phyloP scores from a whole-genome alignment of 2,888 invertebrate species.

The Drosophila barbarae region DNA sequence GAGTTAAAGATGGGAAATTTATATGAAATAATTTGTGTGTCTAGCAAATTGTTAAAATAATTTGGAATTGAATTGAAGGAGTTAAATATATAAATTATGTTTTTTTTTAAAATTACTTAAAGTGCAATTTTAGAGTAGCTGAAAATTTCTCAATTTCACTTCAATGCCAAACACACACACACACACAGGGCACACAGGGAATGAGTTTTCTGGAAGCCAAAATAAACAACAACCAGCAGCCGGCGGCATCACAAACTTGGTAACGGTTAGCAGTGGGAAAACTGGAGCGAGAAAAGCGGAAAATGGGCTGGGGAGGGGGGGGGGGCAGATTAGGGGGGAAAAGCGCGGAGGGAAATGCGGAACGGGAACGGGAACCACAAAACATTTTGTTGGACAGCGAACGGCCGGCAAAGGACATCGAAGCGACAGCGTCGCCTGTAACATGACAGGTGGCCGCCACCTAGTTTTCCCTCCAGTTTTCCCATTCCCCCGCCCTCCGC shows the following conservation, averaged over 20 bases:
- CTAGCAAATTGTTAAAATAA: neutral
- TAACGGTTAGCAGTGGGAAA: conserved; percentile 26
- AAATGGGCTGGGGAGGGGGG: neutral
- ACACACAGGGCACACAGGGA: conserved; percentile 22
- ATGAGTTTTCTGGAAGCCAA: conserved; percentile 47
- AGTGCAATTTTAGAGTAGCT: neutral
- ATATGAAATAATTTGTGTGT: neutral
- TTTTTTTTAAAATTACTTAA: neutral
- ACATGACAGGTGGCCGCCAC: conserved; percentile 63
- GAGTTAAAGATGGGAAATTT: neutral
- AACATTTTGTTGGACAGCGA: conserved; percentile 73
- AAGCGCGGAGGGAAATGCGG: conserved; percentile 12
- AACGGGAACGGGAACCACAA: conserved; percentile 67
- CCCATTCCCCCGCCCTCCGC: neutral
- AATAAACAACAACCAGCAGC: conserved; percentile 61
- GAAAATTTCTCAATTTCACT: conserved; percentile 38
- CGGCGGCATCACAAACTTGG: conserved; percentile 61
- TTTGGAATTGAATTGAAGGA: neutral
- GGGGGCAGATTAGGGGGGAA: neutral
- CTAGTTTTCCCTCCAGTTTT: conserved; percentile 2
- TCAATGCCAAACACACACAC: conserved; percentile 39
- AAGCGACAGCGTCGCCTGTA: conserved; percentile 47
- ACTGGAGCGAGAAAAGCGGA: conserved; percentile 1
- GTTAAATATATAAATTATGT: too few relatives aligned
- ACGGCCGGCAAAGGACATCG: conserved; percentile 63